A percentile compares a stretch with the other conserved stretches of the same genome.
Evolutionary conservation across 2,113 vertebrate genomes (phyloP).

Genomic region (Notechis scutatus): DNA sequence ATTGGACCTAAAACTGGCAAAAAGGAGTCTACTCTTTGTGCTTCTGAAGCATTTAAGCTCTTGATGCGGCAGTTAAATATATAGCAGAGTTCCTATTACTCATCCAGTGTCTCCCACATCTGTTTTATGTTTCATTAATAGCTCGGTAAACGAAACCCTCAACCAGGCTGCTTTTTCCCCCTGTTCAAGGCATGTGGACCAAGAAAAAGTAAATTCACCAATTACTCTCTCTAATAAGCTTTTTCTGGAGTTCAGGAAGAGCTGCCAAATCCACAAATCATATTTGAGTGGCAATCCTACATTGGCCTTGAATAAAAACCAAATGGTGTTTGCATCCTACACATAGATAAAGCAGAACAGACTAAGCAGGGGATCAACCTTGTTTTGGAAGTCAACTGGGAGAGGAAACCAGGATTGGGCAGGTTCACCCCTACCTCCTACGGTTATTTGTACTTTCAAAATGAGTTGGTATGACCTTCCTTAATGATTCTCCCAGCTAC

Average conservation of each 20-base stretch:
- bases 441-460: neutral
- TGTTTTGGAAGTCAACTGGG: constrained; percentile 1
- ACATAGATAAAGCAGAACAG: constrained; percentile 19
- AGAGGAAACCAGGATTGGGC: neutral
- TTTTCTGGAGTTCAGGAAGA: constrained; percentile 28
- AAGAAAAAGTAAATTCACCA: constrained; percentile 22
- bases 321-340: constrained; percentile 15
- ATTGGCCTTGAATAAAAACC: constrained; percentile 46
- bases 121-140: constrained; percentile 61
- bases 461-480: neutral
- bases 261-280: constrained; percentile 55
- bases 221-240: constrained; percentile 36
- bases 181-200: constrained; percentile 25
- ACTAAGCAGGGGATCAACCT: constrained; percentile 37
- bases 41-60: constrained; percentile 27
- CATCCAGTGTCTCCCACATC: constrained; percentile 50
- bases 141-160: constrained; percentile 62
- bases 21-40: constrained; percentile 40
- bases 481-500: neutral
- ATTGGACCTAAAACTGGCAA: constrained; percentile 49
- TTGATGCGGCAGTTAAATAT: constrained; percentile 54
- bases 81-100: constrained; percentile 51
- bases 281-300: constrained; percentile 29
- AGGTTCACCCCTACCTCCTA: neutral
- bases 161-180: constrained; percentile 48